Conservation (phyloP, 2,888 invertebrate species). For the Cotesia congregata region DNA sequence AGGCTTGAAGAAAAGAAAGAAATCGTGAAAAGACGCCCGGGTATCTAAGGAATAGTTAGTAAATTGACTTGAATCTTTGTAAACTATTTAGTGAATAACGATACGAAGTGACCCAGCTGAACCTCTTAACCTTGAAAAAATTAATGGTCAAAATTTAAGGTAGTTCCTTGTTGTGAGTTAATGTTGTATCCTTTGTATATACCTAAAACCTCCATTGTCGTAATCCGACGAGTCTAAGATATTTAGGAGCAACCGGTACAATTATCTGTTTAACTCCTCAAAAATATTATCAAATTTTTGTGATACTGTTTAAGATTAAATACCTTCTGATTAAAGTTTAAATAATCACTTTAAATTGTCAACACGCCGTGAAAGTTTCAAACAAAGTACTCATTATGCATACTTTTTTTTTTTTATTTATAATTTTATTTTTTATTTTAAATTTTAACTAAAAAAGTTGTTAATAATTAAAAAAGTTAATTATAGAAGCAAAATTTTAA, state of each 20-base stretch:
- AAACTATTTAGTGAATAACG: background rate
- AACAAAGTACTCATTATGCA: slow-evolving; percentile 45
- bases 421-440: slow-evolving; percentile 1
- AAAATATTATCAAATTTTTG: background rate
- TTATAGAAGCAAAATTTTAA: background rate
- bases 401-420: slow-evolving; percentile 14
- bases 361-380: slow-evolving; percentile 53
- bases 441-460: slow-evolving; percentile 2
- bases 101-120: slow-evolving; percentile 20
- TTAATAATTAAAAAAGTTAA: background rate
- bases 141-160: background rate
- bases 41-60: slow-evolving; percentile 24
- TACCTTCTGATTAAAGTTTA: slow-evolving; percentile 28
- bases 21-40: slow-evolving; percentile 33
- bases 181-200: slow-evolving; percentile 14
- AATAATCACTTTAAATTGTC: slow-evolving; percentile 40
- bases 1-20: slow-evolving; percentile 30
- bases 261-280: slow-evolving; percentile 5
- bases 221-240: slow-evolving; percentile 31
- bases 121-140: slow-evolving; percentile 6
- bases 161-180: slow-evolving; percentile 5
- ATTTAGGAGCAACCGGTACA: slow-evolving; percentile 1
- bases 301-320: background rate
- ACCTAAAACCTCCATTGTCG: slow-evolving; percentile 34
- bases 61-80: slow-evolving; percentile 18